phyloP scores from a whole-genome alignment of 1,140 invertebrate species.

The Arctopsyche grandis region DNA sequence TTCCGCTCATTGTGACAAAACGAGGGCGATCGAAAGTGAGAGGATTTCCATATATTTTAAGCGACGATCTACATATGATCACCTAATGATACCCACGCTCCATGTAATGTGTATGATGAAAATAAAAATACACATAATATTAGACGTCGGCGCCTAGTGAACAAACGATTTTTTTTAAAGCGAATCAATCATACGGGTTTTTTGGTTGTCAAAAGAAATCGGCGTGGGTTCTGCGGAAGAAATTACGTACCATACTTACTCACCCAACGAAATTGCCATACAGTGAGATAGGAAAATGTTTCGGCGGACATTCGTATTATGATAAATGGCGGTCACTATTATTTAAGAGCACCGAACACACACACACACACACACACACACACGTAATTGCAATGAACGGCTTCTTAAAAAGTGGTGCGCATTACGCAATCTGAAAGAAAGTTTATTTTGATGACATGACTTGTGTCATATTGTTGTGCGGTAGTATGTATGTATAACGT shows the following conservation, averaged over 20 bases:
- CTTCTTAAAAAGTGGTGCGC: conserved; percentile 1
- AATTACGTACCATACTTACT: too few species aligned
- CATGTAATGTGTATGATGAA: not conserved
- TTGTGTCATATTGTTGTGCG: not conserved
- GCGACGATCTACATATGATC: too few species aligned
- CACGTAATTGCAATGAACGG: not conserved
- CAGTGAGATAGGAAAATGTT: not conserved
- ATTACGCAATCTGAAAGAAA: conserved; percentile 6
- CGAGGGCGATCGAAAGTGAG: not conserved
- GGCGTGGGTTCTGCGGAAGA: too few species aligned
- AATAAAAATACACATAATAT: not conserved
- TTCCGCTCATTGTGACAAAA: not conserved
- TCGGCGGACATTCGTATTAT: not conserved
- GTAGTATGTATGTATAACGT: not conserved
- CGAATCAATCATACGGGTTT: conserved; percentile 1
- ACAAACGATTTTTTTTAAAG: not conserved
- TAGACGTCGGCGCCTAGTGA: not conserved
- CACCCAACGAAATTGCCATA: too few species aligned
- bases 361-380: too few species aligned
- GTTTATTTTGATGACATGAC: conserved; percentile 9
- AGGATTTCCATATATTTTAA: not conserved
- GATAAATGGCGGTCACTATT: conserved; percentile 8
- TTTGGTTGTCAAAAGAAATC: not conserved
- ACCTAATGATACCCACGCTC: too few species aligned
- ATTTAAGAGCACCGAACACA: too few species aligned